Evolutionary conservation across 2,888 invertebrate species (phyloP).

Genomic region (Ashinkailepas kermadecensis): DNA sequence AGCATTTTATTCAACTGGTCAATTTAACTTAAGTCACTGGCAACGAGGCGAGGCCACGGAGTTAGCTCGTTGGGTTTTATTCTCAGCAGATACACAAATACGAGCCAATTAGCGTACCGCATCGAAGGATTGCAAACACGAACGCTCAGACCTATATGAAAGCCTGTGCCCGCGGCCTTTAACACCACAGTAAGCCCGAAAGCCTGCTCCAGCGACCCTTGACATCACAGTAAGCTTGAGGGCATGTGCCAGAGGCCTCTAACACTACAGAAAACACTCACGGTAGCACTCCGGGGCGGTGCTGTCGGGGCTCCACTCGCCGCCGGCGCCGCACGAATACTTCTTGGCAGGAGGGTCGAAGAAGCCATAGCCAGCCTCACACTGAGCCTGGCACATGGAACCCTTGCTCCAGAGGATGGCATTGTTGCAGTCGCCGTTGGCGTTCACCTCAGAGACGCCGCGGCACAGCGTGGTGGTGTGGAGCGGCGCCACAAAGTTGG

Average conservation of each 20-base stretch:
- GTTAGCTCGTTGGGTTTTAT: not conserved
- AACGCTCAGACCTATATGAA: too few species aligned
- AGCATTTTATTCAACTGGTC: too few species aligned
- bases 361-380: constrained; percentile 33
- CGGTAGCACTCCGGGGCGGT: constrained; percentile 35
- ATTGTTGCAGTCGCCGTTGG: constrained; percentile 34
- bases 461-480: constrained; percentile 34
- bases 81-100: too few species aligned
- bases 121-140: too few species aligned
- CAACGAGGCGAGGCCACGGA: not conserved
- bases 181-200: too few species aligned
- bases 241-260: too few species aligned
- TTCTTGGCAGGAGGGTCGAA: constrained; percentile 34
- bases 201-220: too few species aligned
- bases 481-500: constrained; percentile 34
- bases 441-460: constrained; percentile 34
- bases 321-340: constrained; percentile 33
- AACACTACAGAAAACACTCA: constrained; percentile 24
- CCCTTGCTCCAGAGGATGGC: constrained; percentile 34
- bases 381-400: constrained; percentile 34
- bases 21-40: too few species aligned
- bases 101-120: too few species aligned
- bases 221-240: too few species aligned
- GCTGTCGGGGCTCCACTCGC: constrained; percentile 32
- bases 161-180: too few species aligned